These are phyloP conservation scores for Seriola aureovittata DNA, from an alignment of 2,113 vertebrate species.

Conservation along the genomic window DNA sequence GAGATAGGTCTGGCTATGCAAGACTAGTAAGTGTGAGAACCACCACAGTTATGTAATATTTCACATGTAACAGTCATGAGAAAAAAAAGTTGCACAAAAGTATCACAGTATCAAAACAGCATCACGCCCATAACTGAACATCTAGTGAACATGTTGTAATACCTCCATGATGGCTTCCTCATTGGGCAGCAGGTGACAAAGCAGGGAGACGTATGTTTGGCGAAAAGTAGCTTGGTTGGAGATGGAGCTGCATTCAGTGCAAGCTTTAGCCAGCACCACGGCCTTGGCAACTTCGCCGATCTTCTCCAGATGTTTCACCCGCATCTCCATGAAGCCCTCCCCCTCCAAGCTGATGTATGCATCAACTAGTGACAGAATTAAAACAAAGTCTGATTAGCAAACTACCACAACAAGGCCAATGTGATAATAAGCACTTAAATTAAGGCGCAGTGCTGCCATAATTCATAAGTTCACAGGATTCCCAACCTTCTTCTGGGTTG, in stretches of 20 bases:
- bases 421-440: background rate
- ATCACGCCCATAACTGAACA: background rate
- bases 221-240: conserved; percentile 92
- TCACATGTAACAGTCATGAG: background rate
- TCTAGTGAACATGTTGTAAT: conserved; percentile 7
- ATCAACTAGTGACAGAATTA: conserved; percentile 83
- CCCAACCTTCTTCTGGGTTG: conserved; percentile 91
- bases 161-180: conserved; percentile 98
- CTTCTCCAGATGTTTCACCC: conserved; percentile 97
- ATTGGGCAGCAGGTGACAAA: conserved; percentile 94
- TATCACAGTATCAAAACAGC: background rate
- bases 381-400: conserved; percentile 16
- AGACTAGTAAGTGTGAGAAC: background rate
- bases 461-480: background rate
- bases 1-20: no score
- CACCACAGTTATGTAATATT: background rate
- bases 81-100: background rate
- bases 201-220: conserved; percentile 92
- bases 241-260: conserved; percentile 90
- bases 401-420: background rate
- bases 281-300: conserved; percentile 94
- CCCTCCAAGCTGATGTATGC: conserved; percentile 94
- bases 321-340: conserved; percentile 96
- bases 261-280: conserved; percentile 92
- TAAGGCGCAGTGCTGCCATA: background rate